Conservation (phyloP, 2,113 vertebrate species). For the Plecturocebus donacophilus region DNA sequence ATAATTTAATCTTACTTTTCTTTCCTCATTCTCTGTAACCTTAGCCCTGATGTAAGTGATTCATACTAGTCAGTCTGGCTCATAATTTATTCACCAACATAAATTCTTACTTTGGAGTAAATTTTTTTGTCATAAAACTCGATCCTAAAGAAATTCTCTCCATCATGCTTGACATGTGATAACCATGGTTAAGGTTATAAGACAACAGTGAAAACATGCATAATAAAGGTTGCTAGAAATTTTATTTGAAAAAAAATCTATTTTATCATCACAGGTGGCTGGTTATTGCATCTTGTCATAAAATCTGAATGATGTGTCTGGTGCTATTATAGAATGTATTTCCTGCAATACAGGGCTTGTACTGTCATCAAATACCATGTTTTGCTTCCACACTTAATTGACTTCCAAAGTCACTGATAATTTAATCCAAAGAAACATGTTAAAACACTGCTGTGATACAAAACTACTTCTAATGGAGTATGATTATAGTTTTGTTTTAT, state of each 20-base stretch:
- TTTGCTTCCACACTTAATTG: background rate
- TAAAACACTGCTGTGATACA: background rate
- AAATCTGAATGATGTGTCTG: background rate
- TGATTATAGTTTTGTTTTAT: background rate
- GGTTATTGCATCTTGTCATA: slow-evolving; percentile 32
- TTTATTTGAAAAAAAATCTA: slow-evolving; percentile 7
- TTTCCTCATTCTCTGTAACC: background rate
- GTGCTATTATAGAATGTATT: background rate
- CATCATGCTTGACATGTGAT: background rate
- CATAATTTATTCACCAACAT: background rate
- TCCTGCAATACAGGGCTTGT: background rate
- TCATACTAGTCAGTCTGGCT: background rate
- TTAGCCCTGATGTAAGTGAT: background rate
- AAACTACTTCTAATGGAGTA: background rate
- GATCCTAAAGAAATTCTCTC: background rate
- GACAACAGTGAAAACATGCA: background rate
- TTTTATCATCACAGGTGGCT: slow-evolving; percentile 46
- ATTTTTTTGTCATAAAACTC: background rate
- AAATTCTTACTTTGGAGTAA: background rate
- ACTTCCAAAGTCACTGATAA: background rate
- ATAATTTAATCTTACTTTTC: background rate
- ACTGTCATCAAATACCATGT: background rate
- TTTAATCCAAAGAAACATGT: background rate
- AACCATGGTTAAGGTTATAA: background rate
- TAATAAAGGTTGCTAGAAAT: slow-evolving; percentile 2